Base-by-base conservation (phyloP, 2,113 vertebrate genomes). In the Ptilorrhoa leucosticta region DNA sequence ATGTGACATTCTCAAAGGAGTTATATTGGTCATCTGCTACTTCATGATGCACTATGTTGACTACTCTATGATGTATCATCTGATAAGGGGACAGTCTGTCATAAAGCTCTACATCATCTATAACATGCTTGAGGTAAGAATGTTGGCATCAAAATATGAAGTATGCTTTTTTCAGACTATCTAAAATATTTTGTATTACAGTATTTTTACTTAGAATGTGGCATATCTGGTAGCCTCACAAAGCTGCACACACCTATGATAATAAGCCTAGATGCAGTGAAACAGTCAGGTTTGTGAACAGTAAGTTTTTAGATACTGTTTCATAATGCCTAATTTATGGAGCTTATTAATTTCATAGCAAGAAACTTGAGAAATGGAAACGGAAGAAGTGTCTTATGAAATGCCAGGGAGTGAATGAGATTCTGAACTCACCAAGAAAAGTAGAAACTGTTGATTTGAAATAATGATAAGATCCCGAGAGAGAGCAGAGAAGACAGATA, bases 61-160 rank as follows among this genome's bases (percentile, higher is more conserved):
- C 97, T 99, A 99, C 96, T 99, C 99, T 97, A 99, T 99, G 99
- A 99, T 99, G 99, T 99, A 99, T 94, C 99, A 99, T 97, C 98
- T 99, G 94, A 99, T 99, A 97, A 97, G 99, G 87, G 99, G 99
- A 33, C 99, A 99, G 97, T 99, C 99, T 8, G 99, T 99, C 97
- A 99, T 99, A 98, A 99, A 99, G 95, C 99, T 99, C 94, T 99
- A 99, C 97, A 99, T 99, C 98, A 99, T 99, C 98, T 99, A 99
- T 98, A 99, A 99, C 97, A 99, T 99, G 99, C 98, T 99, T n/a
- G 99, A 99, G 99, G 99, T 99, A 98, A 96, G 84, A 68, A 63
- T 50, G 28, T 53, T 45, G 50, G 26, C 54, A 95, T 87, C 24
- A 40, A 40, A 80, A 73, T 76, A 71, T 39, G 44, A 87, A 89